Conservation (phyloP, 2,797 vertebrate species). For the Zalophus californianus region DNA sequence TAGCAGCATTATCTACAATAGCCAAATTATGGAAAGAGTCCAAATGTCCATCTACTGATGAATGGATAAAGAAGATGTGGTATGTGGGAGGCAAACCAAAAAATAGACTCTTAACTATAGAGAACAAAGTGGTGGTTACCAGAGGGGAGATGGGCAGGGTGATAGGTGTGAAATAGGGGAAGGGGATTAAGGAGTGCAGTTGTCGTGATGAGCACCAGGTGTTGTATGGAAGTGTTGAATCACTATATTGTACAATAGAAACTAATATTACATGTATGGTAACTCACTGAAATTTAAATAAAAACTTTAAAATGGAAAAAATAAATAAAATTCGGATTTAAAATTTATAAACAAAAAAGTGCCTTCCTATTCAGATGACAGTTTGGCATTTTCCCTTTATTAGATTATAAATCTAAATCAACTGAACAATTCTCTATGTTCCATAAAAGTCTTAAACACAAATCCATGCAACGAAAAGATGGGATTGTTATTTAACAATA, state of each 20-base stretch:
- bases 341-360: background rate
- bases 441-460: constrained; percentile 8
- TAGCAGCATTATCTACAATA: background rate
- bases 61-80: background rate
- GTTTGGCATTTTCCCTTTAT: background rate
- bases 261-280: background rate
- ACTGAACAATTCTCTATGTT: background rate
- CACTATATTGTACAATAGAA: background rate
- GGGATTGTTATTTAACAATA: background rate
- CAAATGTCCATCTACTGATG: background rate
- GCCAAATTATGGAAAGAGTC: background rate
- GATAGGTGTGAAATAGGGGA: background rate
- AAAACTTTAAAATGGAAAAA: background rate
- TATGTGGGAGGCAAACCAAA: background rate
- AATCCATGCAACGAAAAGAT: background rate
- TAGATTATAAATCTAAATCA: background rate
- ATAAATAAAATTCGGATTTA: background rate
- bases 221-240: background rate
- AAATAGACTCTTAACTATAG: background rate
- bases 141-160: background rate
- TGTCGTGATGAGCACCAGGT: background rate
- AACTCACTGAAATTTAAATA: background rate
- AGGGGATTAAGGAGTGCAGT: background rate
- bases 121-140: background rate
- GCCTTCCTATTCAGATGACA: background rate